These are phyloP conservation scores for Epizoanthus scotinus DNA, from an alignment of 92 coral and sea anemone species.

Conservation along the genomic window DNA sequence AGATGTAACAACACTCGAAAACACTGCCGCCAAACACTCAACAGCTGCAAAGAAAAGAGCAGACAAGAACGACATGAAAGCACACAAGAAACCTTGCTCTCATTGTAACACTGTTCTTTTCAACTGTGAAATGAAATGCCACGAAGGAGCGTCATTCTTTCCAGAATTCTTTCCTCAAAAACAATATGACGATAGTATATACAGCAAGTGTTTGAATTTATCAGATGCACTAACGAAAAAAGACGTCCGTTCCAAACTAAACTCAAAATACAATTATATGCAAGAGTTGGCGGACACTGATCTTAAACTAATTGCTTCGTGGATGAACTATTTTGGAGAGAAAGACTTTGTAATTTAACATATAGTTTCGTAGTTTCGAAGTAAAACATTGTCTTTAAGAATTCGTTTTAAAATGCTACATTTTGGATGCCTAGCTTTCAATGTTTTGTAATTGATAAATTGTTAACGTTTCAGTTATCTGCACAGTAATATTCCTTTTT, in stretches of 20 bases:
- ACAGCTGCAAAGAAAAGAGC: no score
- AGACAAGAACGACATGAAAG: not conserved
- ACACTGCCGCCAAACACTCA: not conserved
- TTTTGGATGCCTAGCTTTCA: no score
- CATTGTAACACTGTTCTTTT: conserved; percentile 4
- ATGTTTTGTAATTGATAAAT: no score
- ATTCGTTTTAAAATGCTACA: no score
- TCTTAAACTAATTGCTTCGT: conserved; percentile 21
- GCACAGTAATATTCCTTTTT: no score
- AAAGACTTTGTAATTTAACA: conserved; percentile 5
- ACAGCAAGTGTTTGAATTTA: not conserved
- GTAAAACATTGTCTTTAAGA: no score
- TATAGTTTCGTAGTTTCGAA: not conserved
- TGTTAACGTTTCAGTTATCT: no score
- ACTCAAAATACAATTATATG: not conserved
- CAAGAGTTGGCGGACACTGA: not conserved
- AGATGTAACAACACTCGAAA: not conserved
- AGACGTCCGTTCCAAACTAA: not conserved
- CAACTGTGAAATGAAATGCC: conserved; percentile 24
- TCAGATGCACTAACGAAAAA: not conserved
- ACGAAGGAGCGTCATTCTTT: conserved; percentile 15
- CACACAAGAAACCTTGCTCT: not conserved
- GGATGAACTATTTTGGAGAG: conserved; percentile 39
- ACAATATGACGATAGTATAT: conserved; percentile 7
- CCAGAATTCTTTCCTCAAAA: conserved; percentile 38